Conservation (phyloP, 2,113 vertebrate genomes). For the Stegastes partitus region DNA sequence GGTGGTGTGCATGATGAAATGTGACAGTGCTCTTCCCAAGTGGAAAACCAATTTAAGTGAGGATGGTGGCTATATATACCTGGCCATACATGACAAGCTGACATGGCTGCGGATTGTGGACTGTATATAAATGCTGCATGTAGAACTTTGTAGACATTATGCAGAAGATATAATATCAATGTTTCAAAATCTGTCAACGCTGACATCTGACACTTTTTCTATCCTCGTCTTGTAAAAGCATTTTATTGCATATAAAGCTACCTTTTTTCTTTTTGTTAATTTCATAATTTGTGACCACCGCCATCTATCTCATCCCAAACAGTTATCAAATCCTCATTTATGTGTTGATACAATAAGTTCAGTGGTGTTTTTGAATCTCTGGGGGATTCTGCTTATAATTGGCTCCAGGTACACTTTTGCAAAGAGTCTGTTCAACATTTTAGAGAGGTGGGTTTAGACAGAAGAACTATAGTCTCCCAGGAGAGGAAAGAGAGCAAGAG, state of each 20-base stretch:
- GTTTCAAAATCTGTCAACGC: neutral
- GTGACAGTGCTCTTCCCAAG: constrained; percentile 13
- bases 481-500: constrained; percentile 1
- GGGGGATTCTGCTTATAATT: constrained; percentile 33
- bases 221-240: neutral
- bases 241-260: neutral
- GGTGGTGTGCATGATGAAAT: neutral
- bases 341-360: constrained; percentile 39
- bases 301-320: constrained; percentile 18
- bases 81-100: neutral
- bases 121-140: neutral
- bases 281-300: constrained; percentile 1
- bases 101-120: neutral
- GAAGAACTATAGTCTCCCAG: constrained; percentile 47
- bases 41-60: constrained; percentile 21
- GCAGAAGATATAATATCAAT: neutral
- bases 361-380: constrained; percentile 30
- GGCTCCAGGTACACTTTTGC: constrained; percentile 35
- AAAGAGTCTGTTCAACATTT: constrained; percentile 62
- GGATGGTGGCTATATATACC: neutral
- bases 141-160: neutral
- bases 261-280: constrained; percentile 4
- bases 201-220: neutral
- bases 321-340: constrained; percentile 11
- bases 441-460: constrained; percentile 49